A percentile compares a stretch with the other conserved stretches of the same genome.
These are phyloP conservation scores for Oreochromis spilurus DNA, from an alignment of 2,113 vertebrate genomes.

Conservation along the genomic window DNA sequence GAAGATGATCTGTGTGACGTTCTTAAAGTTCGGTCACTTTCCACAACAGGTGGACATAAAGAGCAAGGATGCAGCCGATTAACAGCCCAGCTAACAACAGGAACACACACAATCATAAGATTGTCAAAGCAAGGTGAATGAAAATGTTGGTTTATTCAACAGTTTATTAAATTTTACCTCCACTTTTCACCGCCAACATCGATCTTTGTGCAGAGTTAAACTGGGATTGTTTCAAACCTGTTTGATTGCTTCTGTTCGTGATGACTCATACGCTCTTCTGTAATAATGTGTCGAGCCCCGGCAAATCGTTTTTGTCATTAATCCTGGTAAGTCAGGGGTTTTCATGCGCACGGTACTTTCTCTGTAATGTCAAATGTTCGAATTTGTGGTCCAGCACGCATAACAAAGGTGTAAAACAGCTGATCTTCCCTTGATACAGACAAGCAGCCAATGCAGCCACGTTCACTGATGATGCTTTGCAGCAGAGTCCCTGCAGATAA, in stretches of 20 bases:
- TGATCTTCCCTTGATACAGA: not conserved
- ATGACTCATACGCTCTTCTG: not conserved
- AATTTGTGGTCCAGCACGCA: not conserved
- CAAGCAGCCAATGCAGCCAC: not conserved
- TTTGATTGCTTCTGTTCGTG: not conserved
- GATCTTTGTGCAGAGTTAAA: not conserved
- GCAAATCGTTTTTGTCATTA: not conserved
- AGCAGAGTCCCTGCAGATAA: conserved; percentile 2
- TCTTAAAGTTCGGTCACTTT: not conserved
- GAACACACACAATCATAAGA: not conserved
- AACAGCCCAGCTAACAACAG: not conserved
- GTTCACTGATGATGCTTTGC: not conserved
- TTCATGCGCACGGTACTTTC: not conserved
- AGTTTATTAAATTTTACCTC: not conserved
- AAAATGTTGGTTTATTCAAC: not conserved
- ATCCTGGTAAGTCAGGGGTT: not conserved
- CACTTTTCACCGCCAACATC: not conserved
- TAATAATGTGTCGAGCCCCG: not conserved
- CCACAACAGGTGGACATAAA: not conserved
- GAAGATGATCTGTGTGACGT: not conserved
- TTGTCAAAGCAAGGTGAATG: not conserved
- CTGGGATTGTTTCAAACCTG: not conserved
- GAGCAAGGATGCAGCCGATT: not conserved
- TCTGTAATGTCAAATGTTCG: not conserved
- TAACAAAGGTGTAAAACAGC: not conserved